Percentiles rank a stretch among this genome's conserved stretches.
These are phyloP conservation scores for Octodon degus DNA, from an alignment of 2,113 vertebrate genomes.

Conservation along the genomic window DNA sequence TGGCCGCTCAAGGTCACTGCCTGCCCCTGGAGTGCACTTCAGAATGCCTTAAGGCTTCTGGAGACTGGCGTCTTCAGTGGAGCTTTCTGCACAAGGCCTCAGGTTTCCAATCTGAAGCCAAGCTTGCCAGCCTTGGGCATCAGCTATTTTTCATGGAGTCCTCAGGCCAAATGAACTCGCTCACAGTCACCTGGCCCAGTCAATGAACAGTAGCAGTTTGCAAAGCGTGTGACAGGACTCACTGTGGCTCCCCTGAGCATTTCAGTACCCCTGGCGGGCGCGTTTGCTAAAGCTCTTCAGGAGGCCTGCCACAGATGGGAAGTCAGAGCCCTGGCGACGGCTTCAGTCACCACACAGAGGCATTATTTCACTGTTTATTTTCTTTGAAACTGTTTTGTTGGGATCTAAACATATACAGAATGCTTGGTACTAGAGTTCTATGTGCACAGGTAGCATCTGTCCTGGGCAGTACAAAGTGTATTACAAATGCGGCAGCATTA, in stretches of 20 bases:
- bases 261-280: not conserved
- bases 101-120: not conserved
- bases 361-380: not conserved
- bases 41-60: not conserved
- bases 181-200: not conserved
- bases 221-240: not conserved
- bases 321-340: not conserved
- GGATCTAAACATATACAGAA: not conserved
- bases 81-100: not conserved
- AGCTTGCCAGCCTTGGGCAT: not conserved
- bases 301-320: not conserved
- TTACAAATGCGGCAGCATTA: not conserved
- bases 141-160: slow-evolving; percentile 29
- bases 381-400: not conserved
- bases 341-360: not conserved
- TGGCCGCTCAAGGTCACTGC: not conserved
- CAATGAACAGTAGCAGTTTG: not conserved
- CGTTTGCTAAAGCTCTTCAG: not conserved
- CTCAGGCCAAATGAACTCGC: not conserved
- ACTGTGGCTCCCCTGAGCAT: not conserved
- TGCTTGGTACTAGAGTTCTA: not conserved
- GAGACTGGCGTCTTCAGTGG: not conserved
- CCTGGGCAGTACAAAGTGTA: not conserved
- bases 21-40: not conserved
- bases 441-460: not conserved